Percentiles rank a stretch among this genome's conserved stretches.
These are phyloP conservation scores for Nannoperca australis DNA, from an alignment of 2,797 vertebrate species.

Conservation along the genomic window DNA sequence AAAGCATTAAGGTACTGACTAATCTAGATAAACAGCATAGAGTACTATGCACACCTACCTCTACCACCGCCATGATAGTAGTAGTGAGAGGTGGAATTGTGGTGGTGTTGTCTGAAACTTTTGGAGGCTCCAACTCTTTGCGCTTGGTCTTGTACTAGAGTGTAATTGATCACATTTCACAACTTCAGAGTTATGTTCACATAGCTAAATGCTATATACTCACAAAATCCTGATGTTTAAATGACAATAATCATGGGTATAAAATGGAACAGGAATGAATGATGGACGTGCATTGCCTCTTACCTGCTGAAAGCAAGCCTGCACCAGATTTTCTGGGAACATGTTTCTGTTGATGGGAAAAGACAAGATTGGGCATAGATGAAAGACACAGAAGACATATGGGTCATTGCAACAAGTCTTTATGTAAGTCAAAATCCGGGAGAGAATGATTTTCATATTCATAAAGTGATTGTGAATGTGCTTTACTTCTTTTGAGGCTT, in stretches of 20 bases:
- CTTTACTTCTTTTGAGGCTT: background rate
- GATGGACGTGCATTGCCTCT: slow-evolving; percentile 20
- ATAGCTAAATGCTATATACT: background rate
- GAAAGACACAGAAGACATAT: background rate
- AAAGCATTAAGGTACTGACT: background rate
- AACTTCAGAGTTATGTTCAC: background rate
- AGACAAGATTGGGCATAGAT: slow-evolving; percentile 12
- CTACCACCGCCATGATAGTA: slow-evolving; percentile 73
- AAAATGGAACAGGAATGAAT: background rate
- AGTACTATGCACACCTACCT: slow-evolving; percentile 76
- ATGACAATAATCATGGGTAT: background rate
- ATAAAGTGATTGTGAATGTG: background rate
- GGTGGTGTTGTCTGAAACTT: slow-evolving; percentile 66
- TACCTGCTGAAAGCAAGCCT: slow-evolving; percentile 99
- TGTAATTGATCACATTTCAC: slow-evolving; percentile 19
- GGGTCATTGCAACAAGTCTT: background rate
- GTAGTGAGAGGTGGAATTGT: slow-evolving; percentile 76
- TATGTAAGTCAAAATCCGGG: background rate
- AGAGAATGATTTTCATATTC: background rate
- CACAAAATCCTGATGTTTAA: background rate
- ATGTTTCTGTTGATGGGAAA: slow-evolving; percentile 90
- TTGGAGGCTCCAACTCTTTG: slow-evolving; percentile 84
- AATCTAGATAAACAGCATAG: background rate
- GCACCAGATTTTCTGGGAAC: slow-evolving; percentile 98
- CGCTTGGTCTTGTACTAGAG: slow-evolving; percentile 95